A percentile compares a stretch with the other conserved stretches of the same genome.
Conservation (phyloP, 2,888 invertebrate genomes). For the Acrobasis suavella region DNA sequence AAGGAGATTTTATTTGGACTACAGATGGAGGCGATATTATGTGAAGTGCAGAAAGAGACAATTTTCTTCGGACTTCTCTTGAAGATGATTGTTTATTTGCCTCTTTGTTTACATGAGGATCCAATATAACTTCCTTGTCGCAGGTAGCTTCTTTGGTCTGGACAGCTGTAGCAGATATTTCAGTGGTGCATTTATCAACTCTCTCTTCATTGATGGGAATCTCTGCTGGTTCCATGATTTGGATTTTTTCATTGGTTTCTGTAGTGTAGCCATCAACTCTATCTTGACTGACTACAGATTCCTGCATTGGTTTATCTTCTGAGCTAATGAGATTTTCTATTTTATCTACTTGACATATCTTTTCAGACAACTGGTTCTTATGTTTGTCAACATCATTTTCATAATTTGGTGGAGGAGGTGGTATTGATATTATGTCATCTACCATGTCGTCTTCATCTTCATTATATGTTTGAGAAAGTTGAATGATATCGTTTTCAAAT, state of each 20-base stretch:
- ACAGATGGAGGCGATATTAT: too few relatives aligned
- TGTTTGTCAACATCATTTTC: slow-evolving; percentile 27
- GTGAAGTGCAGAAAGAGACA: too few relatives aligned
- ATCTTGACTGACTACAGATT: slow-evolving; percentile 36
- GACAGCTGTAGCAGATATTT: neutral
- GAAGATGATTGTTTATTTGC: slow-evolving; percentile 59
- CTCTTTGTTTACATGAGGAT: slow-evolving; percentile 14
- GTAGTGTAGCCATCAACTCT: slow-evolving; percentile 42
- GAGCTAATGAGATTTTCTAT: slow-evolving; percentile 32
- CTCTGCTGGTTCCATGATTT: neutral
- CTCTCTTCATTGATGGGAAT: slow-evolving; percentile 26
- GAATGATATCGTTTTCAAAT: slow-evolving; percentile 33
- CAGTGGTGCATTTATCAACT: slow-evolving; percentile 16
- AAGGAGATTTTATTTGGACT: too few relatives aligned
- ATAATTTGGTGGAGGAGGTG: slow-evolving; percentile 35
- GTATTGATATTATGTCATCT: slow-evolving; percentile 61
- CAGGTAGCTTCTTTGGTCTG: neutral
- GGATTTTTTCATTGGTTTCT: slow-evolving; percentile 30
- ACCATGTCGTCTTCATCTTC: slow-evolving; percentile 54
- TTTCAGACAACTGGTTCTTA: slow-evolving; percentile 14
- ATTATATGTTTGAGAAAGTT: slow-evolving; percentile 34
- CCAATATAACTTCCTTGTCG: neutral
- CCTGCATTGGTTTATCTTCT: slow-evolving; percentile 23
- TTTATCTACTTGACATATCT: slow-evolving; percentile 4
- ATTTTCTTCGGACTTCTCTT: too few relatives aligned